A percentile compares a stretch with the other conserved stretches of the same genome.
These are phyloP conservation scores for Oreochromis aureus DNA, from an alignment of 2,113 vertebrate genomes.

Conservation along the genomic window DNA sequence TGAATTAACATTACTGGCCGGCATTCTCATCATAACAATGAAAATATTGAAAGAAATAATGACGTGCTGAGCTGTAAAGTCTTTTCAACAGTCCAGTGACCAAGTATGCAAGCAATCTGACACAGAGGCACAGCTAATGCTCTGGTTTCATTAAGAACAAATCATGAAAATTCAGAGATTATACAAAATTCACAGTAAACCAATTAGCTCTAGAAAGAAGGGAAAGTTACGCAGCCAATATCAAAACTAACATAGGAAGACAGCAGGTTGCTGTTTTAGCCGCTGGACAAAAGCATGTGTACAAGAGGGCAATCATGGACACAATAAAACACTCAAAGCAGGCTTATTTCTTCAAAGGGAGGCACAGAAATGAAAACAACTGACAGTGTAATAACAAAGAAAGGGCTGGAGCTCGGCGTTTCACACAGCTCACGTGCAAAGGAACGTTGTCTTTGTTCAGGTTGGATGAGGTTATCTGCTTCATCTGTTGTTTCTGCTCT, in stretches of 20 bases:
- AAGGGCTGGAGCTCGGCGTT: background rate
- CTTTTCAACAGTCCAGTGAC: background rate
- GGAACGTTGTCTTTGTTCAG: conserved; percentile 50
- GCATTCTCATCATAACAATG: background rate
- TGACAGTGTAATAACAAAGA: background rate
- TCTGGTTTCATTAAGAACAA: background rate
- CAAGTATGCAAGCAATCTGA: background rate
- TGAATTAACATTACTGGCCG: background rate
- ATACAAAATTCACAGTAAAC: background rate
- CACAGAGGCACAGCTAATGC: background rate
- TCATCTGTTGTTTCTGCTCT: conserved; percentile 41
- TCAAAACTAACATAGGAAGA: background rate
- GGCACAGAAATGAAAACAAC: conserved; percentile 12
- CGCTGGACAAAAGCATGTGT: background rate
- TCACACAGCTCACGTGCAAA: conserved; percentile 30
- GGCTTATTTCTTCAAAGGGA: background rate
- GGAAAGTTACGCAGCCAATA: background rate
- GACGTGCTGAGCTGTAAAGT: background rate
- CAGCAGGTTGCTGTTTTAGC: background rate
- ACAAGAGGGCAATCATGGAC: background rate
- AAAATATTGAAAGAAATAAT: background rate
- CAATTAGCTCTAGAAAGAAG: background rate
- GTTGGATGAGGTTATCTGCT: conserved; percentile 45
- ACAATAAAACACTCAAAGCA: background rate
- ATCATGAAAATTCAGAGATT: background rate